Base-by-base conservation (phyloP, 1,140 invertebrate species). In the Magallana gigas region DNA sequence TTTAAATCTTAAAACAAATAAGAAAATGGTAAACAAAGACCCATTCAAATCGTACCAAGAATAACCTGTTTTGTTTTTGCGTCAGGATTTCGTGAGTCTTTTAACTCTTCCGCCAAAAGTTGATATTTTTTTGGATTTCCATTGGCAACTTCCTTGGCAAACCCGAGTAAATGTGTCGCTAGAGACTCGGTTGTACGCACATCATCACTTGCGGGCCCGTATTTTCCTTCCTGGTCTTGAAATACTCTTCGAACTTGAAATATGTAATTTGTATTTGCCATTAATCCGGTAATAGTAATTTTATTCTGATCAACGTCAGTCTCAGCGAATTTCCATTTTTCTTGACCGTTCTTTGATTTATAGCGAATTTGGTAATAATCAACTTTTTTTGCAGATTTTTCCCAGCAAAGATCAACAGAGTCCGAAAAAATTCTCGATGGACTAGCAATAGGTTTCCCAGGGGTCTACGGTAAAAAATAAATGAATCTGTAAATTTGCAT, bases 11-110 rank as follows among this genome's bases (percentile, higher is more conserved):
- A 23, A 23, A 23, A 23, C 23, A 23, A 23, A 23, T 23, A 23
- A 1, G 23, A 1, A 23, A 23, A 23, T 23, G 0, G 23, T 23
- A 23, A 23, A 23, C 23, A 23, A 23, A 23, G 23, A 23, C 23
- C 0, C 0, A 23, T 23, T 23, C 23, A 23, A 23, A 23, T 0
- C 87, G 60, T 82, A 87, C 88, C 88, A 58, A 89, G 29, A 56
- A 83, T 60, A 68, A 82, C 68, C 64, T 85, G 82, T 58, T 64
- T 87, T 60, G 86, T 83, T 84, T 85, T 87, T 18, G 64, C 60
- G n/a, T 56, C 59, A 14, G 6, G 36, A 57, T 89, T 87, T 80
- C 86, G 68, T 29, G 86, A 56, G 11, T 18, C 23, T 76, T 23
- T 59, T 1, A 12, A 3, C 71, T 85, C 86, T 71, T 29, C 29